These are phyloP conservation scores for Tribolium castaneum DNA, from an alignment of 1,140 invertebrate species.

Conservation along the genomic window DNA sequence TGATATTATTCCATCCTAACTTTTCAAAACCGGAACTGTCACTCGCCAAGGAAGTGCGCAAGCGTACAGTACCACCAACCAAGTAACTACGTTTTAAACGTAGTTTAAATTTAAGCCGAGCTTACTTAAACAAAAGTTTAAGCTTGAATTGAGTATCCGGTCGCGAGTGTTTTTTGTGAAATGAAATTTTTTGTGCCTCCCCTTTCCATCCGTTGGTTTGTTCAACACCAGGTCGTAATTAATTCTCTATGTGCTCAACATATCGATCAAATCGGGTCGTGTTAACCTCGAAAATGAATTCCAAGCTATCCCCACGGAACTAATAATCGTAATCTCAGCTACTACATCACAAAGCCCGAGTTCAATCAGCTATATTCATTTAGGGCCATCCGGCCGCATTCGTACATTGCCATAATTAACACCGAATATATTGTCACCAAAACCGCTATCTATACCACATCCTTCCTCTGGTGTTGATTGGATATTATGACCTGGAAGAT, in stretches of 20 bases:
- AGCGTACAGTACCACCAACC: too few relatives aligned
- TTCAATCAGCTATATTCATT: slow-evolving; percentile 51
- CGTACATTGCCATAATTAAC: slow-evolving; percentile 55
- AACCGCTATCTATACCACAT: slow-evolving; percentile 51
- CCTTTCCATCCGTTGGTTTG: neutral
- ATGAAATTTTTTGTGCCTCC: neutral
- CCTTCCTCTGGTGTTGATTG: slow-evolving; percentile 47
- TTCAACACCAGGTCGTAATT: neutral
- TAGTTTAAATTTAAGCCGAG: too few relatives aligned
- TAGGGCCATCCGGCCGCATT: slow-evolving; percentile 50
- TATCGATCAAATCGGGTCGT: slow-evolving; percentile 9
- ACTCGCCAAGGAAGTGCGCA: too few relatives aligned
- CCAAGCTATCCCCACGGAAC: slow-evolving; percentile 31
- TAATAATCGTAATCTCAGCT: slow-evolving; percentile 44
- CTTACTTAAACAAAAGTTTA: too few relatives aligned
- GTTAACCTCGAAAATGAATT: slow-evolving; percentile 27
- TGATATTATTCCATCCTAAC: too few relatives aligned
- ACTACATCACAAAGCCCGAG: slow-evolving; percentile 39
- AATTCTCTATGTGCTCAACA: neutral
- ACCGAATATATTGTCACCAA: slow-evolving; percentile 53
- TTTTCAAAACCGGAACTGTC: too few relatives aligned
- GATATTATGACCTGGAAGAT: slow-evolving; percentile 33
- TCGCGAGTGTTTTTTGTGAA: too few relatives aligned
- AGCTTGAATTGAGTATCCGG: too few relatives aligned
- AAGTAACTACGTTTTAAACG: too few relatives aligned